phyloP scores from a whole-genome alignment of 2,113 vertebrate species.

The Ceratotherium simum region DNA sequence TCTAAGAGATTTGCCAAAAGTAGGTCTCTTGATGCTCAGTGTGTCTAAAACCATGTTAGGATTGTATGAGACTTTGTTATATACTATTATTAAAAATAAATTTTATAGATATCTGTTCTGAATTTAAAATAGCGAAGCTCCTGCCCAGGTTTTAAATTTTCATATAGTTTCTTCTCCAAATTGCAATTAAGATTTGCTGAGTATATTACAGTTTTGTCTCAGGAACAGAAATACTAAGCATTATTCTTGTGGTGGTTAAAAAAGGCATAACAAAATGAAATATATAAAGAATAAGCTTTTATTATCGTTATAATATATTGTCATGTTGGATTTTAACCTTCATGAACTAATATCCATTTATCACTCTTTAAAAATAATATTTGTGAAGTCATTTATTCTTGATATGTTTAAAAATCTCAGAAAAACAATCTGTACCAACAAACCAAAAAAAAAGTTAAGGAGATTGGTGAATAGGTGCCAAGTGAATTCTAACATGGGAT shows the following conservation, averaged over 20 bases:
- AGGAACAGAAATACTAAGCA: not conserved
- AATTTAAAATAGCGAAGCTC: not conserved
- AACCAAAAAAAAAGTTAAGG: not conserved
- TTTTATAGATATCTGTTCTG: not conserved
- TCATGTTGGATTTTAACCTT: not conserved
- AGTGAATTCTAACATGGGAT: not conserved
- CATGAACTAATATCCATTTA: not conserved
- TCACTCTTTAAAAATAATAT: not conserved
- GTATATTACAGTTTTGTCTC: not conserved
- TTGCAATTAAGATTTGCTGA: not conserved
- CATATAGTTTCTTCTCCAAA: not conserved
- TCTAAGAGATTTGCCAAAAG: conserved; percentile 37
- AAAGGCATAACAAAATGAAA: not conserved
- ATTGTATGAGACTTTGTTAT: not conserved
- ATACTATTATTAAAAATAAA: not conserved
- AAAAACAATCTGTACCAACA: not conserved
- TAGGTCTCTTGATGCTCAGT: not conserved
- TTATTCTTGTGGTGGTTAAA: not conserved
- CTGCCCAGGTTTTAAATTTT: not conserved
- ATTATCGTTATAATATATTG: not conserved
- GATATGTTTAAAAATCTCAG: not conserved
- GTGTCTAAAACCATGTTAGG: not conserved
- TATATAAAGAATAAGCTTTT: not conserved
- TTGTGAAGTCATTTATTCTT: not conserved
- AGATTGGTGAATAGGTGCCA: not conserved